Evolutionary conservation across 2,888 invertebrate species (phyloP).

Genomic region (Acheta domesticus): DNA sequence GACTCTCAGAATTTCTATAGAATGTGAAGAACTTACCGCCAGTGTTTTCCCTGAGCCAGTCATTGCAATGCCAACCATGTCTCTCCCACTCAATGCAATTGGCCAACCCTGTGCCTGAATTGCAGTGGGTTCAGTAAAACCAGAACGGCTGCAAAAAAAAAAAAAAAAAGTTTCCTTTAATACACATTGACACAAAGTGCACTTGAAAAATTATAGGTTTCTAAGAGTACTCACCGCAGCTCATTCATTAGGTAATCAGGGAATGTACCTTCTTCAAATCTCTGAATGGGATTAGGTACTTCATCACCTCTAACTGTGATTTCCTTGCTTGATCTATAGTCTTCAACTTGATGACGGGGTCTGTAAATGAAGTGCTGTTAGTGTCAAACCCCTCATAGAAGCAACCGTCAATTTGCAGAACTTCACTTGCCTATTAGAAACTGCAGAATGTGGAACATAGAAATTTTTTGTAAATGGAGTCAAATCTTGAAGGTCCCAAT

Average conservation of each 20-base stretch:
- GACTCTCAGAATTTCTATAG: neutral
- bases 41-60: conserved; percentile 90
- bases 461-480: conserved; percentile 89
- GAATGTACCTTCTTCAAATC: conserved; percentile 46
- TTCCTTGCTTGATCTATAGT: conserved; percentile 38
- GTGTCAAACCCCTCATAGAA: neutral
- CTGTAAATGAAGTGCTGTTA: neutral
- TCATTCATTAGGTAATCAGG: conserved; percentile 45
- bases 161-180: neutral
- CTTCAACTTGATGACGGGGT: conserved; percentile 27
- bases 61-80: conserved; percentile 91
- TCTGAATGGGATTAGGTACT: conserved; percentile 45
- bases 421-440: conserved; percentile 58
- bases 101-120: conserved; percentile 97
- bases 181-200: no score
- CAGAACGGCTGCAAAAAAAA: conserved; percentile 41
- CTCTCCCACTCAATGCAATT: conserved; percentile 85
- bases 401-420: neutral
- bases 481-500: conserved; percentile 74
- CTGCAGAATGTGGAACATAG: conserved; percentile 77
- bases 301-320: conserved; percentile 46
- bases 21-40: conserved; percentile 53
- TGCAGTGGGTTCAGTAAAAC: conserved; percentile 68
- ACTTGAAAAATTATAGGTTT: neutral
- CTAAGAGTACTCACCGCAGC: conserved; percentile 33